Conservation (phyloP, 2,797 vertebrate species). For the Lepus townsendii region DNA sequence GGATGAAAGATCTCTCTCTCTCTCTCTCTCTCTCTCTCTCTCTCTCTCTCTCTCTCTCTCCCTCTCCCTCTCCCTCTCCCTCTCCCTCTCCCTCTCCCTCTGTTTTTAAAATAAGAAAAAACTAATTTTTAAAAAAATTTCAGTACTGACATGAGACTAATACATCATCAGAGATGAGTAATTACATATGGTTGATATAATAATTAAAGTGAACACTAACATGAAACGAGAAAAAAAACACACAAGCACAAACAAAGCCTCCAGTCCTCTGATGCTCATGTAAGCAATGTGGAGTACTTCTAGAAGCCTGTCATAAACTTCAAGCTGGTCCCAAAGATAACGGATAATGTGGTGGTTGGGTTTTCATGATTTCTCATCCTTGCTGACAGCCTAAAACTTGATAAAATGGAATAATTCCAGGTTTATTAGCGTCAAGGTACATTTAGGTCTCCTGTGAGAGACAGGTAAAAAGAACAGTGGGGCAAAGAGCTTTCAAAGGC, state of each 20-base stretch:
- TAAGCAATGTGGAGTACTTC: neutral
- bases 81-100: no score
- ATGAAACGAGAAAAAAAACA: neutral
- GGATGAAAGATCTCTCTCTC: no score
- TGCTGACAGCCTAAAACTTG: neutral
- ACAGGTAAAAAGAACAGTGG: constrained; percentile 1
- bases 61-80: no score
- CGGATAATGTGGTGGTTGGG: neutral
- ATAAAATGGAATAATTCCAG: constrained; percentile 76
- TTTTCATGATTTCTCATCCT: constrained; percentile 37
- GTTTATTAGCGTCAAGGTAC: constrained; percentile 44
- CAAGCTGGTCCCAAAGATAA: constrained; percentile 24
- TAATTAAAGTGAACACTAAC: neutral
- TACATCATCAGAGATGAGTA: neutral
- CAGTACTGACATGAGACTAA: neutral
- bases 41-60: no score
- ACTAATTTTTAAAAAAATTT: neutral
- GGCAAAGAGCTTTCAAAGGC: constrained; percentile 5
- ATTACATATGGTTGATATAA: neutral
- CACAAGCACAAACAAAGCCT: neutral
- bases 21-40: no score
- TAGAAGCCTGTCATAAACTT: neutral
- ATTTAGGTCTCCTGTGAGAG: neutral
- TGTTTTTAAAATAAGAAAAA: no score
- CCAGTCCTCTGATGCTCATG: neutral